Evolutionary conservation across 2,113 vertebrate genomes (phyloP), one percentile per base, ranked within the genome.

Genomic region (Atherinomorus stipes): DNA sequence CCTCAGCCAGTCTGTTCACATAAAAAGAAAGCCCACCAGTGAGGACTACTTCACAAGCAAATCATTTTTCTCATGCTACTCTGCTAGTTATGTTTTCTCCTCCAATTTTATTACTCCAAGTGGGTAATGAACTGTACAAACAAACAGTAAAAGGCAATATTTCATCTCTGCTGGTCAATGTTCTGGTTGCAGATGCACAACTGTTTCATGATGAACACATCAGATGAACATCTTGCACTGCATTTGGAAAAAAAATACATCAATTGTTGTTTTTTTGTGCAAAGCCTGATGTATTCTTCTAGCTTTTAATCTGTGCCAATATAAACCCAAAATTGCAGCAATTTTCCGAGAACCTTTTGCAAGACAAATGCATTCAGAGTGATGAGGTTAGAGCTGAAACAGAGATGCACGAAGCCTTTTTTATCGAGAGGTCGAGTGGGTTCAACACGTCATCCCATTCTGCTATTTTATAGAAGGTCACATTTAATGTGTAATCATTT

Each of bases 401-500:
- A 34, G 68, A 38, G n/a, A 65, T 21, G 13, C 8, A 9, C 21
- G 57, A 60, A 45, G 42, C 0, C 49, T 51, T 75, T 34, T 61
- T 59, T 63, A 18, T 28, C 50, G 54, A 38, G 2, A 1, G 37
- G 15, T 80, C 64, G 22, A 56, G 37, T 38, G 44, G 21, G n/a
- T 51, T 54, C 40, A 61, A 69, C 25, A 45, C 52, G 34, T 71
- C 60, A 54, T 75, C 31, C 44, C 8, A 26, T 76, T 64, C 53
- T 71, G 60, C 73, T 62, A 25, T 80, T 84, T 77, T 64, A 25
- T 19, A 62, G 64, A 89, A 91, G 84, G 88, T 91, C 87, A 76
- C 31, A 88, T 86, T 87, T 88, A 89, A 92, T 74, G 16, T 53
- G 64, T 82, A 84, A 91, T 92, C 85, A 90, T 82, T 88, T 65